Evolutionary conservation across 2,888 invertebrate species (phyloP).

Genomic region (Synergus umbraculus): DNA sequence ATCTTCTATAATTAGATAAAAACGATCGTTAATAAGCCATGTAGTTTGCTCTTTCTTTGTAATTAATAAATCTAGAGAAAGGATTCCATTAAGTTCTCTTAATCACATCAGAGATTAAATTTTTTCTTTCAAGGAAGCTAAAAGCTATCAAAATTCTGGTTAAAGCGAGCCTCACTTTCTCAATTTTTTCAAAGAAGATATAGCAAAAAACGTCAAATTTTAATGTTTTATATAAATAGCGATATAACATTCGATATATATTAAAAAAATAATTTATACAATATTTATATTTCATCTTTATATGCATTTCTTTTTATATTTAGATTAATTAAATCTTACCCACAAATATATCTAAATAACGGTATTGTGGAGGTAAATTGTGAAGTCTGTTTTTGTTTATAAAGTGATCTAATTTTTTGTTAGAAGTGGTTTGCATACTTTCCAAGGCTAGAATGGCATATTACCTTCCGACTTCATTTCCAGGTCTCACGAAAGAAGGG

Average conservation of each 20-base stretch:
- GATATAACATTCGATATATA: no score
- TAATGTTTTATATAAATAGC: no score
- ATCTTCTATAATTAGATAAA: not conserved
- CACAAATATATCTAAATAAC: not conserved
- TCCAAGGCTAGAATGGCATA: conserved; percentile 27
- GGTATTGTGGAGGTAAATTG: not conserved
- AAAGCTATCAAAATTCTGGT: no score
- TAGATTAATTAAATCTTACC: no score
- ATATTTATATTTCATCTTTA: no score
- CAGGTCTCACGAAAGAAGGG: conserved; percentile 26
- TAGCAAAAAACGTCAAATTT: no score
- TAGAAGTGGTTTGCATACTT: conserved; percentile 21
- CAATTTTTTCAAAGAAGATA: no score
- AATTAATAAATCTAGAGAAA: not conserved
- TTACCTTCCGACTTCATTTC: conserved; percentile 28
- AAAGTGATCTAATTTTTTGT: not conserved
- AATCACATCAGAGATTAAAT: no score
- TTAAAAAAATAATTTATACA: no score
- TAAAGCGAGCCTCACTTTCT: no score
- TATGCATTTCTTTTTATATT: no score
- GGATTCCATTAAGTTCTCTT: not conserved
- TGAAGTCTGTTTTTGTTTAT: not conserved
- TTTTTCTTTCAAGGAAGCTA: no score
- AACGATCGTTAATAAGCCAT: not conserved
- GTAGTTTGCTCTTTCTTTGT: not conserved